Evolutionary conservation across 2,888 invertebrate species (phyloP), one percentile per base, ranked within the genome.

Genomic region (Caenorhabditis macrosperma): DNA sequence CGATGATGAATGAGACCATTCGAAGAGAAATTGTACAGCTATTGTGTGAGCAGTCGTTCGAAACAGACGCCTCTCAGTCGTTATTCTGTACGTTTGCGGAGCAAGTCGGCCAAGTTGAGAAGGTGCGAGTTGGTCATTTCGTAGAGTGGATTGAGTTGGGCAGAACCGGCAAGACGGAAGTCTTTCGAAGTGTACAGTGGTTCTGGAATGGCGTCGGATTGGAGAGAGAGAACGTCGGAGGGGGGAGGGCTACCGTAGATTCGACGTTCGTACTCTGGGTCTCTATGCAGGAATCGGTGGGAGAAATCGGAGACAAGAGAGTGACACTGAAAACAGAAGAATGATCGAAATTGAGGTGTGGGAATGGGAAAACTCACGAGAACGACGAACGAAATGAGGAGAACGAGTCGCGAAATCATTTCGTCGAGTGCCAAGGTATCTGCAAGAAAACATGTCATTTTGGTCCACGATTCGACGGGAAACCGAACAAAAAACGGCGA

Each of bases 121-220:
- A 78, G 68, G 44, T 78, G 78, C 30, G 78, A 78, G 24, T 78
- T 78, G n/a, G 78, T 72, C 74, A 78, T 78, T 52, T 61, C 78
- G 52, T 78, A 78, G 24, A 78, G 68, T n/a, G 72, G 74, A 46
- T 67, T 68, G 35, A 74, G 66, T 46, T 72, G 61, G 20, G 66
- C 46, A 0, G 60, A 59, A 20, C 48, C 69, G 22, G 60, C 77
- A 10, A 61, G 50, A 52, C 66, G 66, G 75, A 46, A 63, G 41
- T 64, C 60, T 33, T 61, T 67, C n/a, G 67, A 67, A 9, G 48
- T 78, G 68, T 68, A 79, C 10, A 75, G 44, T 0, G 75, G 75
- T 28, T 79, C 79, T 79, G 59, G 41, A 78, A 57, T n/a, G 26
- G 41, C 0, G 10, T 2, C 30, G 10, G n/a, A 7, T 10, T 1